A percentile compares a stretch with the other conserved stretches of the same genome.
Evolutionary conservation across 2,888 invertebrate species (phyloP).

Genomic region (Masnerella sp.): DNA sequence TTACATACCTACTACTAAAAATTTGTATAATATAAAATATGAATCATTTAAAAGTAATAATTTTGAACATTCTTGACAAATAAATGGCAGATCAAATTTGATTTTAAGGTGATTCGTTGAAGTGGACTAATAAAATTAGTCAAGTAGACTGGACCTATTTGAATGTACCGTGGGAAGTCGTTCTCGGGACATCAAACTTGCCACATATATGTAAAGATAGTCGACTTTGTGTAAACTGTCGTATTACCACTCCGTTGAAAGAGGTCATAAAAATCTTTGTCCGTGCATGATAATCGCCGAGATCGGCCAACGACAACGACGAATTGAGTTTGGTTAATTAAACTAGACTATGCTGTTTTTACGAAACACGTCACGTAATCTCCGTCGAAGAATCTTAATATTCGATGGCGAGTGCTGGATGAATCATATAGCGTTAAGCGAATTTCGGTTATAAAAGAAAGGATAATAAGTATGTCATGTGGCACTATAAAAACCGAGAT

Average conservation of each 20-base stretch:
- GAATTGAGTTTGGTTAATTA: conserved; percentile 58
- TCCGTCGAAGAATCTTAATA: conserved; percentile 34
- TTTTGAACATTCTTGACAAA: conserved; percentile 47
- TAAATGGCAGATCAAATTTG: conserved; percentile 61
- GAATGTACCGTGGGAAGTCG: conserved; percentile 73
- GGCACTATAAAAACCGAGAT: conserved; percentile 33
- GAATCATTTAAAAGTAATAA: too few species aligned
- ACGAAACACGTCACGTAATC: conserved; percentile 36
- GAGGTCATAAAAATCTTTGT: conserved; percentile 72
- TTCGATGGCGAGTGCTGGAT: conserved; percentile 35
- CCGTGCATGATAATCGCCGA: conserved; percentile 73
- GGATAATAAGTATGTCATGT: conserved; percentile 7
- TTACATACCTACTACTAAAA: too few species aligned
- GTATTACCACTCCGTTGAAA: conserved; percentile 60
- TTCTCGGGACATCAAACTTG: conserved; percentile 70
- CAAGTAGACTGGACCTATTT: conserved; percentile 65
- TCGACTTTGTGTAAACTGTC: conserved; percentile 56
- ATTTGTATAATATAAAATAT: too few species aligned
- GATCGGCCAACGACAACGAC: conserved; percentile 69
- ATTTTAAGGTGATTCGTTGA: conserved; percentile 52
- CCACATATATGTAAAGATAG: conserved; percentile 61
- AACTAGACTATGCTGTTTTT: conserved; percentile 46
- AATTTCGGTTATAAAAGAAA: conserved; percentile 45
- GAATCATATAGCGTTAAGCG: conserved; percentile 36
- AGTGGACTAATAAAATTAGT: conserved; percentile 72